Evolutionary conservation across 2,888 invertebrate genomes (phyloP), one percentile per base, ranked within the genome.

Genomic region (Cheilosia vernalis): DNA sequence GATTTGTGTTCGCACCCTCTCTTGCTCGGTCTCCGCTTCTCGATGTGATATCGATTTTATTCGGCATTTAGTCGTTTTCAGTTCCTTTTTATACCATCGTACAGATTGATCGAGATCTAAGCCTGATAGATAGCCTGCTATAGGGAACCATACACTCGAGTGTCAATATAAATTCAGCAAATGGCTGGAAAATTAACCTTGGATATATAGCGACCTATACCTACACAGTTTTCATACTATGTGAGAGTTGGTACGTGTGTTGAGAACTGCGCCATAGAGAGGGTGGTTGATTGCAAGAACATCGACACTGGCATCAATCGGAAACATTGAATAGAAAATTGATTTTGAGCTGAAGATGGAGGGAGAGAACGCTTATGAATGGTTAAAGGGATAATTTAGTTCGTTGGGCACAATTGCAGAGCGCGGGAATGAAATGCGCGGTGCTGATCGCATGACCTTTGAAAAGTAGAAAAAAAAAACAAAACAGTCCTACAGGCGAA

Each of bases 181-280:
- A 83, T 78, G 61, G 63, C 44, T 73, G 44, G 44, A 56, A 49
- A 79, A 83, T 73, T 83, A 83, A 83, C 83, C 79, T 83, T 83
- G 73, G 56, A 73, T 60, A 33, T 56, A 30, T 42, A 64, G 27
- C 6, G 27, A 27, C 27, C 6, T 27, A 27, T 67, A 37, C 37
- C 37, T 13, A 2, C 37, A 37, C 4, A 13, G 3, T 21, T 13
- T 51, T 13, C 13, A 24, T 10, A 21, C 1, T 44, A 7, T 47
- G 17, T 19, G 47, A 47, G 47, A 9, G 9, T 19, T 10, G 49
- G 49, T 17, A 19, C 27, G 15, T 58, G 30, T 44, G 17, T 40
- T 10, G 42, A 49, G 42, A 58, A 17, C 58, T 44, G 49, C n/a
- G 9, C 9, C 9, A 1, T 2, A 0, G 2, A 37, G 60, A 56